Evolutionary conservation across 2,888 invertebrate genomes (phyloP).

Genomic region (Dastarcus helophoroides): DNA sequence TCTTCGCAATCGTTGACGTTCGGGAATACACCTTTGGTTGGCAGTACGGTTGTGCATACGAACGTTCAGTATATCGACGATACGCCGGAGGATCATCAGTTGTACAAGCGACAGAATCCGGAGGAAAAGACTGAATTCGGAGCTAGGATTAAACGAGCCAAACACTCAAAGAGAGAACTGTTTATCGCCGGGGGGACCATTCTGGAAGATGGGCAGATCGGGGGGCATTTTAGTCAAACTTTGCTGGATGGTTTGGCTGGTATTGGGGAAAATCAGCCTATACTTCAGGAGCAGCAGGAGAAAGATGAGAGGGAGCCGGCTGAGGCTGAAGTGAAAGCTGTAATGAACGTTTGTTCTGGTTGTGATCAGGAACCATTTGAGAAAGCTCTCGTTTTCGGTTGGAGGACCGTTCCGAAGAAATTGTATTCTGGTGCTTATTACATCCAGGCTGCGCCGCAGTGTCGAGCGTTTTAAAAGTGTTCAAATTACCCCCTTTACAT

Average conservation of each 20-base stretch:
- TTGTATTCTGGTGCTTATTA: constrained; percentile 61
- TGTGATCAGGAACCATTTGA: constrained; percentile 70
- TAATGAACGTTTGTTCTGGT: constrained; percentile 66
- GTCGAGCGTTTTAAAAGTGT: constrained; percentile 37
- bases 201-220: constrained; percentile 45
- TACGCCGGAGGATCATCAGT: constrained; percentile 36
- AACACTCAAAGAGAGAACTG: constrained; percentile 49
- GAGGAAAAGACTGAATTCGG: constrained; percentile 22
- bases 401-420: constrained; percentile 64
- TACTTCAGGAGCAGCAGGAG: constrained; percentile 48
- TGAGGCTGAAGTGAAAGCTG: constrained; percentile 70
- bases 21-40: constrained; percentile 18
- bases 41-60: constrained; percentile 30
- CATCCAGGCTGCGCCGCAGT: constrained; percentile 53
- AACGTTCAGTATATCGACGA: constrained; percentile 54
- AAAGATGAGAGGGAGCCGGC: constrained; percentile 66
- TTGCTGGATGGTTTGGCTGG: constrained; percentile 55
- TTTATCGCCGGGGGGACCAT: constrained; percentile 57
- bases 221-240: constrained; percentile 38
- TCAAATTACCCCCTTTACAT: too few species aligned
- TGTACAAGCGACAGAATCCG: constrained; percentile 38
- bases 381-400: constrained; percentile 65
- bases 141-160: constrained; percentile 4
- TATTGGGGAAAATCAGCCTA: constrained; percentile 52
- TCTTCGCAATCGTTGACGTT: constrained; percentile 15